A percentile compares a stretch with the other conserved stretches of the same genome.
These are phyloP conservation scores for Tachina lurida DNA, from an alignment of 2,888 invertebrate species.

Conservation along the genomic window DNA sequence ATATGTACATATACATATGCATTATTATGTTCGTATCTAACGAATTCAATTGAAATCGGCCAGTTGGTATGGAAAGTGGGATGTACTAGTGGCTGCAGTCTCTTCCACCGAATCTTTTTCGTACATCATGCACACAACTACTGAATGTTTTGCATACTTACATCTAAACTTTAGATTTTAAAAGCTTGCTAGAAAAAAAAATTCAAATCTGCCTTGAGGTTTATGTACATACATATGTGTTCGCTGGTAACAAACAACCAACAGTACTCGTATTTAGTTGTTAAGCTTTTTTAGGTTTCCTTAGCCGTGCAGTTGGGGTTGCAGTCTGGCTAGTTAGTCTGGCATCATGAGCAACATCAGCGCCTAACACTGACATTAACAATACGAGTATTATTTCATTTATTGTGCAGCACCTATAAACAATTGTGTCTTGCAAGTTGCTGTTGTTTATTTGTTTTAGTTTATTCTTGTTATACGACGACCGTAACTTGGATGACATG, in stretches of 20 bases:
- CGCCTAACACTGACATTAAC: slow-evolving; percentile 31
- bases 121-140: slow-evolving; percentile 2
- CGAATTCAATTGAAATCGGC: slow-evolving; percentile 33
- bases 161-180: too few species aligned
- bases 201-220: not conserved
- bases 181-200: not conserved
- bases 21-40: not conserved
- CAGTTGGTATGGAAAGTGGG: slow-evolving; percentile 18
- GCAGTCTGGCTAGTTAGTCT: slow-evolving; percentile 1
- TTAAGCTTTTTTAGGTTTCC: slow-evolving; percentile 37
- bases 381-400: slow-evolving; percentile 58
- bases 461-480: slow-evolving; percentile 3
- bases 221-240: not conserved
- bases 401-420: slow-evolving; percentile 35
- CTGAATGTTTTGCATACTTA: slow-evolving; percentile 5
- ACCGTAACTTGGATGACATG: slow-evolving; percentile 11
- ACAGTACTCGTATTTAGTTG: slow-evolving; percentile 21
- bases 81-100: not conserved
- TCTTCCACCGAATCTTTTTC: not conserved
- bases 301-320: slow-evolving; percentile 20
- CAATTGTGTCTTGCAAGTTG: slow-evolving; percentile 34
- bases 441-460: slow-evolving; percentile 27
- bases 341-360: slow-evolving; percentile 13
- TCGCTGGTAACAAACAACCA: slow-evolving; percentile 7
- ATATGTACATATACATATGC: not conserved